These are phyloP conservation scores for Etheostoma perlongum DNA, from an alignment of 2,797 vertebrate species.

Conservation along the genomic window DNA sequence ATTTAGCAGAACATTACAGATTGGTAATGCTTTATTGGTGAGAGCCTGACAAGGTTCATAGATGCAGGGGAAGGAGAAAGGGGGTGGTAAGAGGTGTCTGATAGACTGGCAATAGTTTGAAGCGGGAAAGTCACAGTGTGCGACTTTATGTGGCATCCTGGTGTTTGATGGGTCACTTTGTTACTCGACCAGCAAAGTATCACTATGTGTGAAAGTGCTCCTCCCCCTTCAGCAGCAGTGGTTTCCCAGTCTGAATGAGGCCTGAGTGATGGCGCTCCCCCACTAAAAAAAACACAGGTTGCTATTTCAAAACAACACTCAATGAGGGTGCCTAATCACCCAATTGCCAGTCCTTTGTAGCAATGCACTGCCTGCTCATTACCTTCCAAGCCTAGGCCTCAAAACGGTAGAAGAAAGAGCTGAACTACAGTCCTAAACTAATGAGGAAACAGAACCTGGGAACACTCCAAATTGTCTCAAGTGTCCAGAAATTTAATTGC, in stretches of 20 bases:
- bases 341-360: conserved; percentile 66
- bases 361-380: conserved; percentile 72
- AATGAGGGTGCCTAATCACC: conserved; percentile 80
- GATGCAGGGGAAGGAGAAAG: conserved; percentile 19
- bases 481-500: conserved; percentile 33
- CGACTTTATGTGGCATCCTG: conserved; percentile 82
- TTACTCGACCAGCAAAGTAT: conserved; percentile 86
- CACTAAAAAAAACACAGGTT: conserved; percentile 75
- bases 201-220: conserved; percentile 78
- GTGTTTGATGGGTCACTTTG: conserved; percentile 84
- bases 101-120: conserved; percentile 35
- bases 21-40: conserved; percentile 67
- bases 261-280: conserved; percentile 69
- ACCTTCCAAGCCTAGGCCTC: conserved; percentile 57
- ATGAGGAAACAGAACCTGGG: conserved; percentile 53
- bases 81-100: conserved; percentile 29
- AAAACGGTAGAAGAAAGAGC: conserved; percentile 52
- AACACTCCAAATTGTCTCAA: conserved; percentile 31
- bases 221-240: conserved; percentile 59
- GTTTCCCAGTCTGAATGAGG: conserved; percentile 70
- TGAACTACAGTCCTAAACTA: conserved; percentile 66
- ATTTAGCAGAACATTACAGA: conserved; percentile 72
- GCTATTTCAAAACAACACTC: conserved; percentile 84
- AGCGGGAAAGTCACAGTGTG: conserved; percentile 71
- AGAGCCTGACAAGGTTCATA: conserved; percentile 29